Conservation (phyloP, 1,140 invertebrate genomes). For the Lethrus apterus region DNA sequence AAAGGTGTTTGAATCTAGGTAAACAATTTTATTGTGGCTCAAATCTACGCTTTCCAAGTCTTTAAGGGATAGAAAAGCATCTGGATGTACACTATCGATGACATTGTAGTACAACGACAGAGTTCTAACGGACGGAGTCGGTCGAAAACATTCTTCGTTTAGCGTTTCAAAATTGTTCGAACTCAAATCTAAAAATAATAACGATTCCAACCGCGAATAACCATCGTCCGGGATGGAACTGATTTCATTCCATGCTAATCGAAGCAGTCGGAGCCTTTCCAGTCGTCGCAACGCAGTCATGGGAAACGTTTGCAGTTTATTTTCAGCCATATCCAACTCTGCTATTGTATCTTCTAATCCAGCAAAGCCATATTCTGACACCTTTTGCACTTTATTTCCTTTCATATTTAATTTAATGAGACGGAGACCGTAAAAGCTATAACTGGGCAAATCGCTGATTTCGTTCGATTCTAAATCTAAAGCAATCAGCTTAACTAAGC, state of each 20-base stretch:
- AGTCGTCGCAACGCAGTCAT: constrained; percentile 69
- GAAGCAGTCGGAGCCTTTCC: constrained; percentile 61
- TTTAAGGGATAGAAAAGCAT: constrained; percentile 64
- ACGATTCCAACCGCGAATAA: constrained; percentile 60
- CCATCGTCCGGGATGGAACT: constrained; percentile 60
- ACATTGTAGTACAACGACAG: constrained; percentile 78
- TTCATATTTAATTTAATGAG: constrained; percentile 78
- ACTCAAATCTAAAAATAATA: constrained; percentile 75
- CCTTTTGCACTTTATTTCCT: constrained; percentile 65
- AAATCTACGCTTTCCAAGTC: constrained; percentile 78
- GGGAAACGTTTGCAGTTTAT: constrained; percentile 74
- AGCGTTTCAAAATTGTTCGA: constrained; percentile 77
- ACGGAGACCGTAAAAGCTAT: constrained; percentile 77
- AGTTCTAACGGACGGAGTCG: constrained; percentile 69
- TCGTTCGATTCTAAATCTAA: constrained; percentile 82
- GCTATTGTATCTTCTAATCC: constrained; percentile 71
- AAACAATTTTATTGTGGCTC: constrained; percentile 78
- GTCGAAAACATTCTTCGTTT: constrained; percentile 65
- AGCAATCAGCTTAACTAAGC: constrained; percentile 61
- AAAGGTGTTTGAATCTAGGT: constrained; percentile 64
- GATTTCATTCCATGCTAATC: constrained; percentile 79
- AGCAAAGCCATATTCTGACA: constrained; percentile 79
- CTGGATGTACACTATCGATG: constrained; percentile 67
- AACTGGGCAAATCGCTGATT: constrained; percentile 73
- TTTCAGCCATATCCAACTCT: constrained; percentile 79